A percentile compares a stretch with the other conserved stretches of the same genome.
phyloP scores from a whole-genome alignment of 1,140 invertebrate genomes.

The Eueides isabella region DNA sequence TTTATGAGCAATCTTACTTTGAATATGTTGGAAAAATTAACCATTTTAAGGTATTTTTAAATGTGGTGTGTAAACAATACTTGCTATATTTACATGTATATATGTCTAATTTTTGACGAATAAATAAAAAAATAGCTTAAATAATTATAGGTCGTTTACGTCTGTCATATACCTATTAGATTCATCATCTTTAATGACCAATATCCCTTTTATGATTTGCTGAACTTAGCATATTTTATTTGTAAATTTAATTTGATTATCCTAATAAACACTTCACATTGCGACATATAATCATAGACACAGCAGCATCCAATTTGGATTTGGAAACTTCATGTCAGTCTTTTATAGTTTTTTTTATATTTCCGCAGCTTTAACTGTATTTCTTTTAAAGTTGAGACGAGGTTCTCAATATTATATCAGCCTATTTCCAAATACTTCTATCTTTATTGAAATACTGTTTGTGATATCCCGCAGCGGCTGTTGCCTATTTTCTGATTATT shows the following conservation, averaged over 20 bases:
- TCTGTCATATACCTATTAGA: too few species aligned
- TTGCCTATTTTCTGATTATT: neutral
- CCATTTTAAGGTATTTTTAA: constrained; percentile 7
- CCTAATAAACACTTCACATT: too few species aligned
- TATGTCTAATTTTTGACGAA: neutral
- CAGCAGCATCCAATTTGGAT: neutral
- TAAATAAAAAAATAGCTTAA: too few species aligned
- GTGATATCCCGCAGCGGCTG: neutral
- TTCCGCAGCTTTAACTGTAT: neutral
- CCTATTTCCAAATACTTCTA: neutral
- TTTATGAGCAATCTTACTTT: constrained; percentile 36
- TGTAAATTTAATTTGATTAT: too few species aligned
- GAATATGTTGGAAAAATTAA: constrained; percentile 10
- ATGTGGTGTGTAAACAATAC: neutral
- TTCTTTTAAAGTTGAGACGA: neutral
- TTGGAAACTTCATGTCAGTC: neutral
- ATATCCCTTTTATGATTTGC: too few species aligned
- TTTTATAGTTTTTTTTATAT: neutral
- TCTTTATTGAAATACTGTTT: neutral
- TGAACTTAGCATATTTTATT: too few species aligned
- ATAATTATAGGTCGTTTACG: too few species aligned
- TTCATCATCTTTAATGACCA: too few species aligned
- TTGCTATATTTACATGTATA: neutral
- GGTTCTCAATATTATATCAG: neutral
- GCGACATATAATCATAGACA: too few species aligned